Evolutionary conservation across 1,140 invertebrate genomes (phyloP).

Genomic region (Myzus persicae): DNA sequence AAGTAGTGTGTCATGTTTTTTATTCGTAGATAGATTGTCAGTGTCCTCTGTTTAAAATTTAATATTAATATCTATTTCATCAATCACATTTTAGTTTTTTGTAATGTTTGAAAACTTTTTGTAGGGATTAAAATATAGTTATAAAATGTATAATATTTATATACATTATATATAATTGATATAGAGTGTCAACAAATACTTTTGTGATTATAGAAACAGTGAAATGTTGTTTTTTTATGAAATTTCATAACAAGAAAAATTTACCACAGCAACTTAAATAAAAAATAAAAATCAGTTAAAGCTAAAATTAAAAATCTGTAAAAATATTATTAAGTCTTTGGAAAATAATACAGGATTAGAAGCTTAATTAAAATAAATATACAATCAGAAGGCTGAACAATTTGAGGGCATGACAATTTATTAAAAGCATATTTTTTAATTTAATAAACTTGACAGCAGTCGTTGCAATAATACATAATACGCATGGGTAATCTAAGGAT

Average conservation of each 20-base stretch:
- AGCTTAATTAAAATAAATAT: not conserved
- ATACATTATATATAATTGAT: too few species aligned
- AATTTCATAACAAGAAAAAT: not conserved
- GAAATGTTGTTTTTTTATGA: not conserved
- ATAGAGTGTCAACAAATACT: not conserved
- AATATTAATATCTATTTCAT: not conserved
- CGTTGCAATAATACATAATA: not conserved
- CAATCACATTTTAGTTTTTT: not conserved
- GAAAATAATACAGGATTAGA: not conserved
- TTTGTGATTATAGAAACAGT: not conserved
- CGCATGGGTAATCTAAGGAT: not conserved
- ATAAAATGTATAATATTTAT: too few species aligned
- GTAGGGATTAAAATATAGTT: not conserved
- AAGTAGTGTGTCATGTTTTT: not conserved
- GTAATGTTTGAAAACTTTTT: not conserved
- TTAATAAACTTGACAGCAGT: not conserved
- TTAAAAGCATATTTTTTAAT: not conserved
- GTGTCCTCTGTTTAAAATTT: not conserved
- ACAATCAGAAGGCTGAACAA: not conserved
- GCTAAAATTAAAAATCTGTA: not conserved
- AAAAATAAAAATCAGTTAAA: not conserved
- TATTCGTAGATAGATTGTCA: not conserved
- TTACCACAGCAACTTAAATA: not conserved
- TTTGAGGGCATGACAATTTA: not conserved
- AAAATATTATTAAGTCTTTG: not conserved